A percentile compares a stretch with the other conserved stretches of the same genome.
phyloP scores from a whole-genome alignment of 1,140 invertebrate species.

The Hetaerina americana region DNA sequence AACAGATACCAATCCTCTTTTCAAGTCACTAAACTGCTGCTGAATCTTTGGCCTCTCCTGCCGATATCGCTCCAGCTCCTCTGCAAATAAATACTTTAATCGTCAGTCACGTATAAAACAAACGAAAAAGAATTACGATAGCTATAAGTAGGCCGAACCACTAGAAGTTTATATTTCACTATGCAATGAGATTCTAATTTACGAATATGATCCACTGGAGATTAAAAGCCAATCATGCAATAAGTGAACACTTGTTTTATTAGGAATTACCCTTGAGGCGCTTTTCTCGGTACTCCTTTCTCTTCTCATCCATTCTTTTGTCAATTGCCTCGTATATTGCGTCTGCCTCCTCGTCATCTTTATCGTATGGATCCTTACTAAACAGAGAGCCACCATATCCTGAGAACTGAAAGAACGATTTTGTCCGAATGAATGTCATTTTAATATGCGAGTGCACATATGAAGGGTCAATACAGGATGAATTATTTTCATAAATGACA shows the following conservation, averaged over 20 bases:
- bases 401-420: conserved; percentile 67
- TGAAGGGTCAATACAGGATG: background rate
- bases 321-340: conserved; percentile 97
- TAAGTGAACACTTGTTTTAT: no score
- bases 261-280: conserved; percentile 29
- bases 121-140: no score
- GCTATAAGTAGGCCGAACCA: no score
- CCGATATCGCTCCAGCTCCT: conserved; percentile 92
- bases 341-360: conserved; percentile 99
- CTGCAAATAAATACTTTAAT: no score
- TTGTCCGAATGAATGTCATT: background rate
- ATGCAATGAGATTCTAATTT: background rate
- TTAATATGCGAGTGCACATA: background rate
- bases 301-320: conserved; percentile 97
- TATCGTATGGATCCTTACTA: conserved; percentile 98
- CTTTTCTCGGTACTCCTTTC: conserved; percentile 88
- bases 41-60: conserved; percentile 99
- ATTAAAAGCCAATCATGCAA: no score
- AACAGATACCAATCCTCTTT: conserved; percentile 77
- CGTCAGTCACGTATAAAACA: no score
- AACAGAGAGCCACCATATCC: conserved; percentile 97
- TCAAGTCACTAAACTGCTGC: conserved; percentile 97
- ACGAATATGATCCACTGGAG: no score
- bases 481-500: background rate
- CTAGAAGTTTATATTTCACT: no score